Percentiles rank a stretch among this genome's conserved stretches.
These are phyloP conservation scores for Herpetotheres cachinnans DNA, from an alignment of 2,113 vertebrate genomes.

Conservation along the genomic window DNA sequence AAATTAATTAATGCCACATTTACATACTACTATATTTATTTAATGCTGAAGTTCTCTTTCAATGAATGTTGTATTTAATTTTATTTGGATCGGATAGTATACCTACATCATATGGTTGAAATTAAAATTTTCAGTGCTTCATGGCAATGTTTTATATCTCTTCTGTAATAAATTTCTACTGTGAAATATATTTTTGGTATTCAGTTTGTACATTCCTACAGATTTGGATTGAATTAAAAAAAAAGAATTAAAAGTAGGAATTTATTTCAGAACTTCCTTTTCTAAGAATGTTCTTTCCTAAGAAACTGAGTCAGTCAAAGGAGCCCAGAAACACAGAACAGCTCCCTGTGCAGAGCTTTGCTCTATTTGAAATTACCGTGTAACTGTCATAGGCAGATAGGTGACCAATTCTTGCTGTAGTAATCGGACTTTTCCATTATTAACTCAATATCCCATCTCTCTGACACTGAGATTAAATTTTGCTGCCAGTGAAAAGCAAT, in stretches of 20 bases:
- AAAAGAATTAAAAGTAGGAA: not conserved
- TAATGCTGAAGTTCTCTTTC: not conserved
- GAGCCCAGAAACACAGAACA: not conserved
- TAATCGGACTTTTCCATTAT: not conserved
- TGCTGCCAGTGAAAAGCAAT: not conserved
- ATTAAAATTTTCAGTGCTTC: not conserved
- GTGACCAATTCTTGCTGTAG: not conserved
- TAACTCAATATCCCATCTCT: not conserved
- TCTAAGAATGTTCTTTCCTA: not conserved
- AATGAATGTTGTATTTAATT: not conserved
- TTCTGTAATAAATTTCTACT: not conserved
- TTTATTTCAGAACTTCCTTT: not conserved
- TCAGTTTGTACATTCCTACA: not conserved
- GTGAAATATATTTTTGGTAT: not conserved
- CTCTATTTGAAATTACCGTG: not conserved
- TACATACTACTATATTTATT: not conserved
- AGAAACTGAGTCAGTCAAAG: not conserved
- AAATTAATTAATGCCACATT: not conserved
- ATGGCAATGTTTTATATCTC: not conserved
- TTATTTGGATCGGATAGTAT: not conserved
- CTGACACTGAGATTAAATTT: constrained; percentile 1
- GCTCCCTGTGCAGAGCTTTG: not conserved
- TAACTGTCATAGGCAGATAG: not conserved
- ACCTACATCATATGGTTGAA: not conserved
- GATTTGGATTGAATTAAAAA: not conserved